Evolutionary conservation across 2,797 vertebrate genomes (phyloP).

Genomic region (Phataginus tetradactyla): DNA sequence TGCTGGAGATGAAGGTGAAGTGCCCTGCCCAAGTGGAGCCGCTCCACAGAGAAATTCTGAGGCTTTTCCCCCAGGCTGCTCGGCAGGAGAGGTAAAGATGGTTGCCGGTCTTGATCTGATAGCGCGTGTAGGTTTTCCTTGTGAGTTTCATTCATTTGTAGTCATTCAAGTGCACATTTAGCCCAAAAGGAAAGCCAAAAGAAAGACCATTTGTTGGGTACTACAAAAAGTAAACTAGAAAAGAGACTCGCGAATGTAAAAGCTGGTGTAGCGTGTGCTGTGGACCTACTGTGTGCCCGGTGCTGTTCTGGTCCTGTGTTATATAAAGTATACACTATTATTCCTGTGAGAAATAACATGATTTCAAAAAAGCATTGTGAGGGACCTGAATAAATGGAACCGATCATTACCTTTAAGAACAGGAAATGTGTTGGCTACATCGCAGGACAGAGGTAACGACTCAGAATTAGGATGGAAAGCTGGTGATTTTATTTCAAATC

Average conservation of each 20-base stretch:
- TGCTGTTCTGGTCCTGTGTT: not conserved
- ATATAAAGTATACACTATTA: no score
- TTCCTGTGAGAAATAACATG: not conserved
- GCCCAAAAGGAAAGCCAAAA: not conserved
- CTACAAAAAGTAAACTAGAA: not conserved
- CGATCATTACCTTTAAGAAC: not conserved
- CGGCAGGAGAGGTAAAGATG: constrained; percentile 90
- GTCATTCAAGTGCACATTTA: not conserved
- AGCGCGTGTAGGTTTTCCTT: not conserved
- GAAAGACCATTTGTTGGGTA: not conserved
- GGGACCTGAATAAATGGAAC: not conserved
- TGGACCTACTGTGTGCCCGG: not conserved
- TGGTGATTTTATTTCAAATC: constrained; percentile 17
- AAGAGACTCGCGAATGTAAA: not conserved
- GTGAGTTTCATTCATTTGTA: not conserved
- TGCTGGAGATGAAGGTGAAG: constrained; percentile 91
- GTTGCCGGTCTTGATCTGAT: not conserved
- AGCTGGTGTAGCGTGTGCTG: not conserved
- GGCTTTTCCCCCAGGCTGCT: constrained; percentile 90
- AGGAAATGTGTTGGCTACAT: not conserved
- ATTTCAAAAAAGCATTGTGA: not conserved
- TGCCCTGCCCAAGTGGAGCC: constrained; percentile 84
- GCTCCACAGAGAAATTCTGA: constrained; percentile 90
- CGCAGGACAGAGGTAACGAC: not conserved
- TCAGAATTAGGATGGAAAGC: not conserved